phyloP scores from a whole-genome alignment of 1,140 invertebrate species.

The Phthorimaea operculella region DNA sequence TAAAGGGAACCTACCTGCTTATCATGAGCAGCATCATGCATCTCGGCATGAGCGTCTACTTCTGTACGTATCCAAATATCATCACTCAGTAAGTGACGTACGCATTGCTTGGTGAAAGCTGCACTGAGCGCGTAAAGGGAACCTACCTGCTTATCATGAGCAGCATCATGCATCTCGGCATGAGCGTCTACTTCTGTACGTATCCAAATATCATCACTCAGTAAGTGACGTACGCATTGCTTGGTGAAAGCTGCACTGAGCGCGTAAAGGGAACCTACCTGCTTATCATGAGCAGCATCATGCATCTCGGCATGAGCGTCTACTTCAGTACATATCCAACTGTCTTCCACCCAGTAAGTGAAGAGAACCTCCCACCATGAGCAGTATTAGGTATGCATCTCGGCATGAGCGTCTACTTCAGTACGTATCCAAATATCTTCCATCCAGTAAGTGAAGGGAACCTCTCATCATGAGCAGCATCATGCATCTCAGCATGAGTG shows the following conservation, averaged over 20 bases:
- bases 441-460: too few species aligned
- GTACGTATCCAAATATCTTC: too few species aligned
- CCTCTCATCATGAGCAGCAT: too few species aligned
- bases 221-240: conserved; percentile 63
- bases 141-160: conserved; percentile 25
- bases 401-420: conserved; percentile 11
- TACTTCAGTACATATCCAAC: too few species aligned
- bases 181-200: conserved; percentile 11
- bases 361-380: conserved; percentile 21
- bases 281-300: conserved; percentile 26
- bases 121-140: conserved; percentile 23
- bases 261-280: conserved; percentile 20
- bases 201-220: too few species aligned
- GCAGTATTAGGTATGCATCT: conserved; percentile 26
- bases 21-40: conserved; percentile 27
- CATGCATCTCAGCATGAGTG: too few species aligned
- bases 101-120: conserved; percentile 69
- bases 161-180: conserved; percentile 24
- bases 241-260: conserved; percentile 66
- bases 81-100: conserved; percentile 67
- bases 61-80: too few species aligned
- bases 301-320: conserved; percentile 16
- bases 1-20: conserved; percentile 22
- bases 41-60: conserved; percentile 15
- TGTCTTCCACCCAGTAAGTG: too few species aligned